Evolutionary conservation across 1,140 invertebrate species (phyloP), one percentile per base, ranked within the genome.

Genomic region (Oryctes rhinoceros): DNA sequence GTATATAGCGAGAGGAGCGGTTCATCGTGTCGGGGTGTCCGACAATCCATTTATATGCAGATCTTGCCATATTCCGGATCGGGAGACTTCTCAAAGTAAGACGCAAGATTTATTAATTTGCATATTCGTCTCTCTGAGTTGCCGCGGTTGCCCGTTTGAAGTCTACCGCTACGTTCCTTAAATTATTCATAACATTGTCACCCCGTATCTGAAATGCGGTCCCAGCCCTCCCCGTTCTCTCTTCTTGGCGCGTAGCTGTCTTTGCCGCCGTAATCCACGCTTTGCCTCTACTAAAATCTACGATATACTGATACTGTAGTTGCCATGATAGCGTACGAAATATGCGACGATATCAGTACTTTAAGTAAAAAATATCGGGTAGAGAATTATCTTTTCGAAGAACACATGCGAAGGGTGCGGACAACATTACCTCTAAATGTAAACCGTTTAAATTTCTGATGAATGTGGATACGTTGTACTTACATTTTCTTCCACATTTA

Each of bases 91-190:
- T 84, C 84, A 84, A 85, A 85, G 85, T 85, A 83, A 85, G 83
- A 84, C 81, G 82, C 82, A 85, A 85, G 85, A 85, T 85, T 85
- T 85, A 85, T 85, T 85, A 85, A 85, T 85, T 85, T 85, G 85
- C 85, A 85, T 85, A 85, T 84, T 83, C 81, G 82, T 83, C 81
- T 84, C 78, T 81, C 49, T 77, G 76, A 76, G 78, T 77, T 71
- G 75, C 75, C 18, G 77, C 48, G 59, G 80, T 47, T 39, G 81
- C 75, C 80, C 82, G 83, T 85, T 85, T 85, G 84, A 85, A 84
- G 84, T 84, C 83, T 78, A 78, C 80, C 59, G 75, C 82, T 59
- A 82, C 80, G 80, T 80, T 82, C 80, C 79, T 80, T 85, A 85
- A 85, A 85, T 85, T 85, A 85, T 85, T 85, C 84, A 85, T 84